A percentile compares a stretch with the other conserved stretches of the same genome.
phyloP scores from a whole-genome alignment of 1,140 invertebrate genomes.

The Linepithema humile region DNA sequence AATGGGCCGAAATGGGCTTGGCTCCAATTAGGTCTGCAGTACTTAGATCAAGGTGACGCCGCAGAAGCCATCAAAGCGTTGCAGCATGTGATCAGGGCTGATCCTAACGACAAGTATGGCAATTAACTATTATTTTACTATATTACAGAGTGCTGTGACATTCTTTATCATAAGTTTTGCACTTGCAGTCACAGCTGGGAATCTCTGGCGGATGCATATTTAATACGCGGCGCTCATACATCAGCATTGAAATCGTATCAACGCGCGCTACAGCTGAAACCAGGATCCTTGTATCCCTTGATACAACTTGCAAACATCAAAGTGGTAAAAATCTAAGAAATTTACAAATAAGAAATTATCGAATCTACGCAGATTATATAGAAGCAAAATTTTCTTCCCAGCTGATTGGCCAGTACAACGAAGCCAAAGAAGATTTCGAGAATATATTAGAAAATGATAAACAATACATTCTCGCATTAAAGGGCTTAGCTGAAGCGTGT shows the following conservation, averaged over 20 bases:
- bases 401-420: constrained; percentile 88
- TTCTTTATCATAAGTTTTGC: background rate
- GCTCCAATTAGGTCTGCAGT: constrained; percentile 91
- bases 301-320: constrained; percentile 93
- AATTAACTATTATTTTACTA: constrained; percentile 8
- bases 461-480: constrained; percentile 90
- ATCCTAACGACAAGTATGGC: constrained; percentile 88
- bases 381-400: constrained; percentile 67
- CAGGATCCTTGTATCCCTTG: constrained; percentile 89
- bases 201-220: constrained; percentile 94
- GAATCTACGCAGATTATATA: background rate
- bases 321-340: constrained; percentile 82
- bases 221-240: constrained; percentile 91
- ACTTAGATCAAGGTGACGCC: constrained; percentile 89
- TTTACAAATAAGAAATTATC: background rate
- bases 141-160: background rate
- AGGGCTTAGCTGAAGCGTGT: constrained; percentile 91
- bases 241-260: constrained; percentile 94
- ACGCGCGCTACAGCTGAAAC: constrained; percentile 88
- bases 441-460: constrained; percentile 87
- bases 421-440: constrained; percentile 90
- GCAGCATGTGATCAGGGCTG: constrained; percentile 90
- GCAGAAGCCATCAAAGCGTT: constrained; percentile 90
- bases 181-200: constrained; percentile 90
- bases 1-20: constrained; percentile 90